These are phyloP conservation scores for Grantiella picta DNA, from an alignment of 2,113 vertebrate species.

Conservation along the genomic window DNA sequence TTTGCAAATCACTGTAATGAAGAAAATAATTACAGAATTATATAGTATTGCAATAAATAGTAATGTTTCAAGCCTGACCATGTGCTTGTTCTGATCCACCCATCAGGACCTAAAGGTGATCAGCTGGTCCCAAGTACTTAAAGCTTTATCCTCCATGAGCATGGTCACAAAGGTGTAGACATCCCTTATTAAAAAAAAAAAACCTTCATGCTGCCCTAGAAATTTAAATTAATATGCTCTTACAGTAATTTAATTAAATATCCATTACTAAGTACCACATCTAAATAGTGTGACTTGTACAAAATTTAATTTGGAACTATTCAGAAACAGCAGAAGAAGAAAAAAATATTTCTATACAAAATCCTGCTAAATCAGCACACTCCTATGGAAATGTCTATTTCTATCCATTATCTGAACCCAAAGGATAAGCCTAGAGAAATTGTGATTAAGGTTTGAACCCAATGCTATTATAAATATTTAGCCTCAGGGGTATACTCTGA, in stretches of 20 bases:
- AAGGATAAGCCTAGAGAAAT: neutral
- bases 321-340: neutral
- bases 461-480: neutral
- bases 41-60: neutral
- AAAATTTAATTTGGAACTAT: neutral
- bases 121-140: neutral
- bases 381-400: neutral
- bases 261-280: neutral
- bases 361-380: neutral
- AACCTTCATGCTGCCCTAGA: neutral
- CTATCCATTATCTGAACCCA: neutral
- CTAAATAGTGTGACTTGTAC: neutral
- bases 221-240: neutral
- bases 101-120: neutral
- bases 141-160: neutral
- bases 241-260: constrained; percentile 12
- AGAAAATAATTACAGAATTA: neutral
- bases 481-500: neutral
- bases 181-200: neutral
- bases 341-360: neutral
- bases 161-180: neutral
- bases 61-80: neutral
- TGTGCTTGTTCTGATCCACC: neutral
- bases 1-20: neutral
- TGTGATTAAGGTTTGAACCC: neutral